Percentiles rank a stretch among this genome's conserved stretches.
Evolutionary conservation across 2,113 vertebrate species (phyloP).

Genomic region (Tricholaema leucomelas): DNA sequence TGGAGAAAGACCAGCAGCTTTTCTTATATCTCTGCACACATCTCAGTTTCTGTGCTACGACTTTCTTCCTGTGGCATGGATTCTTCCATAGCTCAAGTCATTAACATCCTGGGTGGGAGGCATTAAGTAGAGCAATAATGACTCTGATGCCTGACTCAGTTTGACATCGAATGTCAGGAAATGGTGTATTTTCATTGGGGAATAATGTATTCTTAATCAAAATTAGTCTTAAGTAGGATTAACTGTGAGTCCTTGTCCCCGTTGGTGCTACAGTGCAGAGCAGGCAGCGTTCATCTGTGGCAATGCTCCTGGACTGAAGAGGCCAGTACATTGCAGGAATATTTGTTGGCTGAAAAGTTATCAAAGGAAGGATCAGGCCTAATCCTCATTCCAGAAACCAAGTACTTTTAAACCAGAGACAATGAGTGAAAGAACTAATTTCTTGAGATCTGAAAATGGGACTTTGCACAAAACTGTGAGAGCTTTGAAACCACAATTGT

Average conservation of each 20-base stretch:
- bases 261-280: background rate
- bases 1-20: background rate
- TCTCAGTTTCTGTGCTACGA: background rate
- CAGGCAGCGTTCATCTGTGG: background rate
- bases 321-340: background rate
- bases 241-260: rapidly evolving
- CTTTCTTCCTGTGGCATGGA: background rate
- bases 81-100: slow-evolving; percentile 1
- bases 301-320: background rate
- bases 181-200: background rate
- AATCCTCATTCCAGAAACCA: background rate
- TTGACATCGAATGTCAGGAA: slow-evolving; percentile 7
- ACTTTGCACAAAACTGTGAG: background rate
- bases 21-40: background rate
- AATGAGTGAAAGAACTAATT: background rate
- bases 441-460: background rate
- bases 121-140: slow-evolving; percentile 39
- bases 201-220: background rate
- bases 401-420: background rate
- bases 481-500: background rate
- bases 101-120: slow-evolving; percentile 41
- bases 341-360: background rate
- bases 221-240: background rate
- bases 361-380: background rate
- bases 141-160: slow-evolving; percentile 42